Conservation (phyloP, 2,888 invertebrate genomes). For the Melieria crassipennis region DNA sequence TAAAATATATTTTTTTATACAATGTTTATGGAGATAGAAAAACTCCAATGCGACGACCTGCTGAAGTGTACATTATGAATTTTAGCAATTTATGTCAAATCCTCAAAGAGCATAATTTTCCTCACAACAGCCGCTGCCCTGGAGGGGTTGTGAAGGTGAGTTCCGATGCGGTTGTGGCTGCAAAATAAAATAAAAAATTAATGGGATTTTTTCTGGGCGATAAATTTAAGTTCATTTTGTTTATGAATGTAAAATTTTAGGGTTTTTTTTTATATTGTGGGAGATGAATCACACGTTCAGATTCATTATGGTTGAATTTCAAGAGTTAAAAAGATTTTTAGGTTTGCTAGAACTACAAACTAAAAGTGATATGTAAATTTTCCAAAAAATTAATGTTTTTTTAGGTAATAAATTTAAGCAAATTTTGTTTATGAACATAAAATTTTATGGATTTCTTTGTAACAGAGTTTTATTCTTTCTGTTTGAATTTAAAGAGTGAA, state of each 20-base stretch:
- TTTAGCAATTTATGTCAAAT: constrained; percentile 54
- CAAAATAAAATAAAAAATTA: neutral
- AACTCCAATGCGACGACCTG: constrained; percentile 66
- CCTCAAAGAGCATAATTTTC: constrained; percentile 45
- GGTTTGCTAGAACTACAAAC: no score
- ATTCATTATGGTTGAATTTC: no score
- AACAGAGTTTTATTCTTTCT: no score
- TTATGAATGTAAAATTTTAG: neutral
- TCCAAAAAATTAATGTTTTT: no score
- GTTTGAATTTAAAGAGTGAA: no score
- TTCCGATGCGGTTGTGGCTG: neutral
- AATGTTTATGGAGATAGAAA: constrained; percentile 64
- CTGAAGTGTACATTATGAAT: constrained; percentile 65
- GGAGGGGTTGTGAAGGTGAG: neutral
- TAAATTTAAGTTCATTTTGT: neutral
- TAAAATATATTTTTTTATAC: constrained; percentile 20
- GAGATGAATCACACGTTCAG: no score
- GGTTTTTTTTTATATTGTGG: neutral
- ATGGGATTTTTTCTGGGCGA: neutral
- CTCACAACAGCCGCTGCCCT: neutral
- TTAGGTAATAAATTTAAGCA: no score
- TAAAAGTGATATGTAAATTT: no score
- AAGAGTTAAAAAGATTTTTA: no score
- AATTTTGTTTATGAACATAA: no score
- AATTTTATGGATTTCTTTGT: no score